Evolutionary conservation across 2,797 vertebrate genomes (phyloP).

Genomic region (Xiphorhynchus erythropygius): DNA sequence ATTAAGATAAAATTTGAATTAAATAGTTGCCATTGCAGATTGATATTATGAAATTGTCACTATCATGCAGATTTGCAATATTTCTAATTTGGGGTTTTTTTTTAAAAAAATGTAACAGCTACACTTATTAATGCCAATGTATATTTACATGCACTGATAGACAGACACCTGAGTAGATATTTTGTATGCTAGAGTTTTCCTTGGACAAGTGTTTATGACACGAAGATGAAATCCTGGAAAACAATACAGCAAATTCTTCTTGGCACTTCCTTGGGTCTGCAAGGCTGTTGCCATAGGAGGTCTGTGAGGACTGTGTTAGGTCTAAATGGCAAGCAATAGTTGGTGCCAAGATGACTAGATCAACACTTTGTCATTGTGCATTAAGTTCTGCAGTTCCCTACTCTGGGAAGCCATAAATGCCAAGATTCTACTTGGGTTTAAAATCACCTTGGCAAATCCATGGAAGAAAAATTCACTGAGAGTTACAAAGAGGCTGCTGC

Average conservation of each 20-base stretch:
- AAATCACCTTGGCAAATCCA: background rate
- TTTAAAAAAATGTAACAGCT: background rate
- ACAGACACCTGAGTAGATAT: background rate
- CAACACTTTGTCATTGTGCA: background rate
- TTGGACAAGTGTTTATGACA: background rate
- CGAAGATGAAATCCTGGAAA: background rate
- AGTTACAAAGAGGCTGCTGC: background rate
- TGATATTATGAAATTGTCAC: background rate
- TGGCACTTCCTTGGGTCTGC: background rate
- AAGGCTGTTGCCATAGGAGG: background rate
- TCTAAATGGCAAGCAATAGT: background rate
- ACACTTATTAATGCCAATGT: background rate
- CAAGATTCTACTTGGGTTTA: background rate
- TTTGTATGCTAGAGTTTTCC: background rate
- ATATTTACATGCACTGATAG: background rate
- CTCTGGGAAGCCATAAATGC: background rate
- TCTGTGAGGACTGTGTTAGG: background rate
- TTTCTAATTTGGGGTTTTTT: background rate
- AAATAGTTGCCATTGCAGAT: background rate
- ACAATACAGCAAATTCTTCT: background rate
- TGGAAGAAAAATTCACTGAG: background rate
- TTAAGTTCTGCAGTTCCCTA: background rate
- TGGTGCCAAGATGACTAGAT: background rate
- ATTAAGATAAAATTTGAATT: background rate
- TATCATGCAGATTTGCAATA: background rate